Percentiles rank a stretch among this genome's conserved stretches.
Conservation (phyloP, 2,797 vertebrate species). For the Mus minutoides region DNA sequence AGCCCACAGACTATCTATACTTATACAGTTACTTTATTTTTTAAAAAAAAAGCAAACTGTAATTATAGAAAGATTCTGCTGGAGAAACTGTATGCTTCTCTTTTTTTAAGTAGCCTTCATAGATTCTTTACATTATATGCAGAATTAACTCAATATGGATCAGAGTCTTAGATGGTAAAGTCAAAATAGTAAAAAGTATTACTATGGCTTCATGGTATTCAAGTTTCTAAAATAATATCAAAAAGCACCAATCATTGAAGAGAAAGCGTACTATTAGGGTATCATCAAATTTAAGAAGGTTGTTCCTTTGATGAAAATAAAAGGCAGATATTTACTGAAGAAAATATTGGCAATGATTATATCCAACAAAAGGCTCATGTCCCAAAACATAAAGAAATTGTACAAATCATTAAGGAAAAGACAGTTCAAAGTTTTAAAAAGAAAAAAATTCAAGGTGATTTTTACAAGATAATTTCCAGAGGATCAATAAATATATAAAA, state of each 20-base stretch:
- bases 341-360: not conserved
- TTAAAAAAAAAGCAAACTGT: not conserved
- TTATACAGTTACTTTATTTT: not conserved
- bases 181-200: not conserved
- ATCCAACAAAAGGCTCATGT: not conserved
- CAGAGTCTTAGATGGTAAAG: not conserved
- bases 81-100: not conserved
- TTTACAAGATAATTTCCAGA: not conserved
- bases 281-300: not conserved
- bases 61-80: not conserved
- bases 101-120: not conserved
- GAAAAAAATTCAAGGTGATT: not conserved
- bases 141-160: not conserved
- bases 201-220: not conserved
- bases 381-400: not conserved
- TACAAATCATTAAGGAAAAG: not conserved
- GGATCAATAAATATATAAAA: not conserved
- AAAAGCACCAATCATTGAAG: not conserved
- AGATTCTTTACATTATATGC: not conserved
- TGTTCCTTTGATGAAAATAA: not conserved
- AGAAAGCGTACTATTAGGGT: not conserved
- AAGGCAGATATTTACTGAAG: not conserved
- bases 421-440: not conserved
- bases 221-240: not conserved
- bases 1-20: not conserved